Evolutionary conservation across 1,140 invertebrate genomes (phyloP).

Genomic region (Carcinoscorpius rotundicauda): DNA sequence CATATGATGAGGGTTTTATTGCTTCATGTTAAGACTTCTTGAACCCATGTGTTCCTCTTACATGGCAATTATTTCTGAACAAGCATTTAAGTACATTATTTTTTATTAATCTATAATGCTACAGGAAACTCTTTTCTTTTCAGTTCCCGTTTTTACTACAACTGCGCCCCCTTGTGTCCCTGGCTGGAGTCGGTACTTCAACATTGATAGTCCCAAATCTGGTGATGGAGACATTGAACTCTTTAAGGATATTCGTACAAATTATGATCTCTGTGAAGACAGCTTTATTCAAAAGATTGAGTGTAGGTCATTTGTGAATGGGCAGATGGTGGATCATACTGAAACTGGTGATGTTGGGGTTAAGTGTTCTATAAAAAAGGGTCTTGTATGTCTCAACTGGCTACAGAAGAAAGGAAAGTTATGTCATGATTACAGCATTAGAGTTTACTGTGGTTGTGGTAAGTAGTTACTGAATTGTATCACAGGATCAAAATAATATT

Average conservation of each 20-base stretch:
- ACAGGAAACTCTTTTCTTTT: slow-evolving; percentile 1
- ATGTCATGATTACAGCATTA: slow-evolving; percentile 24
- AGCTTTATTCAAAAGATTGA: slow-evolving; percentile 7
- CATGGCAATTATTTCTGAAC: too few species aligned
- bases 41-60: too few species aligned
- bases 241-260: slow-evolving; percentile 17
- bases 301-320: slow-evolving; percentile 6
- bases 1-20: too few species aligned
- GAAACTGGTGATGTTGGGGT: slow-evolving; percentile 9
- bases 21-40: too few species aligned
- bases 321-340: slow-evolving; percentile 5
- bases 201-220: slow-evolving; percentile 26
- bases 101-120: background rate
- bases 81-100: too few species aligned
- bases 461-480: background rate
- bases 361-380: slow-evolving; percentile 11
- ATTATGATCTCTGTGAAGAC: background rate
- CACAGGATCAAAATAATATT: too few species aligned
- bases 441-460: slow-evolving; percentile 21
- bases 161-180: slow-evolving; percentile 22
- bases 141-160: slow-evolving; percentile 8
- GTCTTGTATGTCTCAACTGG: slow-evolving; percentile 9
- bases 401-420: background rate
- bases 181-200: slow-evolving; percentile 35
- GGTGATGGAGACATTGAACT: slow-evolving; percentile 29